Base-by-base conservation (phyloP, 2,888 invertebrate species). In the Protophormia terraenovae region DNA sequence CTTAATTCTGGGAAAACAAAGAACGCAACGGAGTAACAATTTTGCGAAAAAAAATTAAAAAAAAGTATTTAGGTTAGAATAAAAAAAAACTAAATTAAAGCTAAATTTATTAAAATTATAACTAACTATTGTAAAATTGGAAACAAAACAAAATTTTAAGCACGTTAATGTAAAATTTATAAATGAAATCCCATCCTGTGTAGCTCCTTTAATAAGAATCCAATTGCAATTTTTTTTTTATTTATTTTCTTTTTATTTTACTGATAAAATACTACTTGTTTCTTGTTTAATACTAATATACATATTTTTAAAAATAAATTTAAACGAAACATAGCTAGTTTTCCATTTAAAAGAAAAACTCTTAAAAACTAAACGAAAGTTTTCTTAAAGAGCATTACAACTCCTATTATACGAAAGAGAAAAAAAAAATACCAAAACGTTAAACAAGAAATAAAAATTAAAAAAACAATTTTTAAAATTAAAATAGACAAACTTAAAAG, bases 221-320 rank as follows among this genome's bases (percentile, higher is more conserved):
- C 3, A 19, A 8, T 62, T 35, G 3, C 6, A 8, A 22, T 50
- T 24, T 47, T 19, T n/a, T 50, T 62, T 73, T 58, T 22, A 58
- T 58, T 80, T 55, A 35, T 4, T 16, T 10, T 72, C 14, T 32
- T 27, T 79, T 72, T 71, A 62, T 80, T 72, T 66, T 72, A 66
- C 10, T 58, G 38, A 66, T 80, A 72, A 72, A 80, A 80, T 55
- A 45, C 71, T 71, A 79, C 53, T 16, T 77, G 41, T 47, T 47
- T 22, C 8, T 6, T 55, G 24, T 78, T 60, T 27, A 69, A 41
- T 62, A 66, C 47, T 79, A 69, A 55, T 66, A 64, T 76, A 81
- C 47, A 75, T 29, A 76, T 45, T 69, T 24, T 19, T 69, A 76
- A 69, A 67, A 75, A 81, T 16, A 22, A 38, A 47, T 10, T 45